Evolutionary conservation across 1,140 invertebrate genomes (phyloP), one percentile per base, ranked within the genome.

Genomic region (Anastrepha obliqua): DNA sequence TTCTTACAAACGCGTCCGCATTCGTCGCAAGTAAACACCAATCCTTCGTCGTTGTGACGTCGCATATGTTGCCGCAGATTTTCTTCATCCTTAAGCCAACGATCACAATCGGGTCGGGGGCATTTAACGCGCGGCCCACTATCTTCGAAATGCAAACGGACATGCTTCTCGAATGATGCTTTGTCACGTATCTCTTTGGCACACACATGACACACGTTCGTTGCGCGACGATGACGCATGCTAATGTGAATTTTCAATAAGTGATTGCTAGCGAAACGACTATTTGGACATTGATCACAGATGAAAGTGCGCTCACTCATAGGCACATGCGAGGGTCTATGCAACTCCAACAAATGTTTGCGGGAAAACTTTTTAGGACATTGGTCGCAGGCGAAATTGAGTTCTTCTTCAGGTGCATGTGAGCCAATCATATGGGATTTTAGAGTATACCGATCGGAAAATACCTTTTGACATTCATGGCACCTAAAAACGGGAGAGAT

Each of bases 1-100:
- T 91, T 93, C 85, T 92, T 91, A n/a, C 90, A 91, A 86, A 89
- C 90, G 62, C 92, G 93, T 64, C 91, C 92, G 78, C 92, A 93
- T 39, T 92, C 90, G 0, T 90, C 67, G 87, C 92, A 93, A 78
- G 90, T 90, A 55, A 91, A 91, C 1, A 89, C 78, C 64, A 91
- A 90, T 20, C 91, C 91, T 58, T 92, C 91, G 39, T 90, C 90
- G 86, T 93, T 92, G 87, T 92, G 92, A 1, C 91, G 91, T 55
- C 90, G 88, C 86, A 93, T 87, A 88, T 93, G 92, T 87, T 91
- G 89, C 65, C 91, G 92, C 6, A 92, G 87, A 70, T 92, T 93
- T 44, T 92, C 91, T 89, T 91, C 89, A 60, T 93, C 92, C 67
- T 93, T 93, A 2, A 93, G 88, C 92, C 92, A 93, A 86, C 92